Base-by-base conservation (phyloP, 2,113 vertebrate genomes). In the Antennarius striatus region DNA sequence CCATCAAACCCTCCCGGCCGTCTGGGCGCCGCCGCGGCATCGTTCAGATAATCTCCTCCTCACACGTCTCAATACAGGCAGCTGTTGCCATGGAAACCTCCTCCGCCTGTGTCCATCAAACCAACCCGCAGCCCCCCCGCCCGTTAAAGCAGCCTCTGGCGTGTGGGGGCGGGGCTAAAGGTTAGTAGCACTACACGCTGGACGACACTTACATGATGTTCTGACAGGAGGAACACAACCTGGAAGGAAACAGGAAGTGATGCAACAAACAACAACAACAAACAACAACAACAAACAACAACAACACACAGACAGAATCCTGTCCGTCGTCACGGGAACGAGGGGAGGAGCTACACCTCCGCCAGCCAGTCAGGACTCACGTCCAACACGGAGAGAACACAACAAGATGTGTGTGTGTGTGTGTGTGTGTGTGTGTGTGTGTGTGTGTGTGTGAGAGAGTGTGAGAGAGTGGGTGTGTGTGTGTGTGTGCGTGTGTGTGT, bases 191-290 rank as follows among this genome's bases (percentile, higher is more conserved):
- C 64, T 4, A 51, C 52, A 73, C 79, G 64, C 68, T 74, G 40
- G 48, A 66, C 88, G 73, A 84, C 92, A 98, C 96, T 97, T 96
- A 96, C 96, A 89, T 94, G 93, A 87, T 89, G 75, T 92, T 92
- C 73, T 94, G 93, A 94, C 90, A 91, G 94, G 92, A 85, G 93
- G 90, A 63, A 91, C 80, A 91, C 86, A 92, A 96, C 93, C 96
- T 98, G 96, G 85, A 94, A 96, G 94, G 86, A 95, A 94, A 97
- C 83, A 72, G 67, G 51, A 67, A 59, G 72, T 75, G 78, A 82
- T 71, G 73, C 32, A 75, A 68, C 15, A 3, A 52, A 17, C 56
- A 56, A 59, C 32, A 22, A 17, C 45, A 64, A 68, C 58, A 58
- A 56, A 59, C 32, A 22, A 17, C 45, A 64, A 68, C 32, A 75